Percentiles rank a stretch among this genome's conserved stretches.
Evolutionary conservation across 2,888 invertebrate species (phyloP).

Genomic region (Clepsis dumicolana): DNA sequence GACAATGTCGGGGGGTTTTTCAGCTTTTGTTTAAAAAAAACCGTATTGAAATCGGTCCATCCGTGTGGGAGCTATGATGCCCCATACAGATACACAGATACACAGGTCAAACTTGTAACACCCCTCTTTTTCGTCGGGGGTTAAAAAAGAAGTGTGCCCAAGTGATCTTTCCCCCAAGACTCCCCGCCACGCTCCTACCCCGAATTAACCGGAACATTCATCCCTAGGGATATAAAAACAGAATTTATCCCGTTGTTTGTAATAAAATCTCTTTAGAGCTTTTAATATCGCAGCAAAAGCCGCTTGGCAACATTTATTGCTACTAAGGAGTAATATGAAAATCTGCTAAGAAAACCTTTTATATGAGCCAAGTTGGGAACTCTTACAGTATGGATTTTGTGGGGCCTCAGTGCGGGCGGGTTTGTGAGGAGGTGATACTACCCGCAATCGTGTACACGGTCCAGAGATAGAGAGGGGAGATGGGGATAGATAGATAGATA

Average conservation of each 20-base stretch:
- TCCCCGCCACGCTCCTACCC: slow-evolving; percentile 4
- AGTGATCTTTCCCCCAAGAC: background rate
- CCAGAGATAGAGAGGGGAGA: no score
- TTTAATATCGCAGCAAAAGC: slow-evolving; percentile 34
- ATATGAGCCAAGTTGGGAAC: slow-evolving; percentile 63
- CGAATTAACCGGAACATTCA: slow-evolving; percentile 30
- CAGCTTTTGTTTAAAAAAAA: no score
- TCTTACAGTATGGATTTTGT: slow-evolving; percentile 46
- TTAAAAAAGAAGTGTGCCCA: background rate
- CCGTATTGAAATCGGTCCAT: no score
- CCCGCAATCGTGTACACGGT: no score
- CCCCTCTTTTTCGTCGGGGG: no score
- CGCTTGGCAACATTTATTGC: slow-evolving; percentile 57
- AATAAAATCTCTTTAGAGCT: slow-evolving; percentile 40
- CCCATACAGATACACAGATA: no score
- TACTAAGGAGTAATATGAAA: slow-evolving; percentile 68
- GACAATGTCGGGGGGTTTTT: no score
- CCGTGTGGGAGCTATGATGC: no score
- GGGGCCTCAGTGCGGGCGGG: slow-evolving; percentile 47
- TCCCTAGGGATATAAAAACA: slow-evolving; percentile 27
- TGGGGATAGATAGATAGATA: no score
- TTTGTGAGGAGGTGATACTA: no score
- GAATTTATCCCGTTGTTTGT: slow-evolving; percentile 41
- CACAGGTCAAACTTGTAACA: no score
- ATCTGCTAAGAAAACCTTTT: slow-evolving; percentile 69